Percentiles rank a stretch among this genome's conserved stretches.
These are phyloP conservation scores for Muricea muricata DNA, from an alignment of 92 coral and sea anemone species.

Conservation along the genomic window DNA sequence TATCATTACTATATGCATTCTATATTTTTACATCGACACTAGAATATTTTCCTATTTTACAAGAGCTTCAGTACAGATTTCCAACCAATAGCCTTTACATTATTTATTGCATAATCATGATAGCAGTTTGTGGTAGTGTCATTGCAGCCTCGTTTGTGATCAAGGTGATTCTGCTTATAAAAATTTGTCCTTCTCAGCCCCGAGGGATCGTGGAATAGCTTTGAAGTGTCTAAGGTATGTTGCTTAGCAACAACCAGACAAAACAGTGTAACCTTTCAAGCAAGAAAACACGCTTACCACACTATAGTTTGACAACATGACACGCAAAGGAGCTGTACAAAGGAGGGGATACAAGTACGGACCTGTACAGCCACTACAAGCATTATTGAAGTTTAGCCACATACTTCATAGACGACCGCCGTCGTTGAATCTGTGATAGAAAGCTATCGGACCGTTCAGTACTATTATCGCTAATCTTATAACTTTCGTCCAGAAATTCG, in stretches of 20 bases:
- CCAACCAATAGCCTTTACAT: not conserved
- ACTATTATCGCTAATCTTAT: not conserved
- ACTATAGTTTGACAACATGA: no score
- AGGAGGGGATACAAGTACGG: not conserved
- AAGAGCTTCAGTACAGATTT: not conserved
- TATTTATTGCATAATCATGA: not conserved
- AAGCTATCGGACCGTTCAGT: constrained; percentile 17
- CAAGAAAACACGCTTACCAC: no score
- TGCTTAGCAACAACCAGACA: no score
- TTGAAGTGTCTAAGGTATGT: no score
- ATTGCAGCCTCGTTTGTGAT: no score
- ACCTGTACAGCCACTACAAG: not conserved
- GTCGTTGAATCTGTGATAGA: constrained; percentile 34
- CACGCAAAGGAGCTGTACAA: no score
- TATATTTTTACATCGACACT: not conserved
- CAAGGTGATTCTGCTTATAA: no score
- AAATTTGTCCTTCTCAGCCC: no score
- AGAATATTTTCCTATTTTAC: constrained; percentile 8
- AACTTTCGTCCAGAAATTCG: constrained; percentile 34
- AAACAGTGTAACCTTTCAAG: no score
- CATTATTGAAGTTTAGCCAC: not conserved
- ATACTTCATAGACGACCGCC: constrained; percentile 22
- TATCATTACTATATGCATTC: not conserved
- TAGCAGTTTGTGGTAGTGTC: no score
- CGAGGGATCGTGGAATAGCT: no score